Evolutionary conservation across 1,140 invertebrate genomes (phyloP).

Genomic region (Aporrectodea caliginosa): DNA sequence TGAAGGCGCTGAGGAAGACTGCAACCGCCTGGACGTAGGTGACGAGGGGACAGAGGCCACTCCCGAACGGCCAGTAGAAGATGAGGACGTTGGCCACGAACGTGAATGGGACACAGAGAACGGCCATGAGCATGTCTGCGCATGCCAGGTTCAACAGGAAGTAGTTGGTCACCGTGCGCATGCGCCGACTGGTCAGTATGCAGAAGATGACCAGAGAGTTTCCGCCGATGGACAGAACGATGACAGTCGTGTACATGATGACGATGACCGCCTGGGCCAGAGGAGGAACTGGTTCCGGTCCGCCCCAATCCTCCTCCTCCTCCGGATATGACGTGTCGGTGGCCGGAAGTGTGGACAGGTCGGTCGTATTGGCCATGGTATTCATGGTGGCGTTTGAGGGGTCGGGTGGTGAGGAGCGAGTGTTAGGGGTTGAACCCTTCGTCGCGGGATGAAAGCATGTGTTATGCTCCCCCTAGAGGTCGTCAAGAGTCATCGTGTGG

Average conservation of each 20-base stretch:
- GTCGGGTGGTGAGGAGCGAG: too few species aligned
- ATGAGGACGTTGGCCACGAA: slow-evolving; percentile 71
- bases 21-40: slow-evolving; percentile 7
- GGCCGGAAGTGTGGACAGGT: too few species aligned
- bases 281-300: too few species aligned
- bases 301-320: too few species aligned
- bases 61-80: slow-evolving; percentile 78
- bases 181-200: not conserved
- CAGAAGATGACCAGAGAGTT: slow-evolving; percentile 20
- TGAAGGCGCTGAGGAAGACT: slow-evolving; percentile 66
- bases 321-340: too few species aligned
- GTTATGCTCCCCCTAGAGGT: too few species aligned
- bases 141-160: slow-evolving; percentile 18
- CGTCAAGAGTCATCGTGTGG: too few species aligned
- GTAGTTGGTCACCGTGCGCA: slow-evolving; percentile 19
- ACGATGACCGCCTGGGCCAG: slow-evolving; percentile 42
- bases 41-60: slow-evolving; percentile 62
- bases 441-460: too few species aligned
- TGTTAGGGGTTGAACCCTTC: too few species aligned
- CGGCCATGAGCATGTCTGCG: slow-evolving; percentile 61
- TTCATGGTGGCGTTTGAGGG: too few species aligned
- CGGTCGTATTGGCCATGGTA: too few species aligned
- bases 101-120: slow-evolving; percentile 81
- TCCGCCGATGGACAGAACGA: slow-evolving; percentile 17
- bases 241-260: slow-evolving; percentile 41